These are phyloP conservation scores for Neostethus bicornis DNA, from an alignment of 2,797 vertebrate genomes.

Conservation along the genomic window DNA sequence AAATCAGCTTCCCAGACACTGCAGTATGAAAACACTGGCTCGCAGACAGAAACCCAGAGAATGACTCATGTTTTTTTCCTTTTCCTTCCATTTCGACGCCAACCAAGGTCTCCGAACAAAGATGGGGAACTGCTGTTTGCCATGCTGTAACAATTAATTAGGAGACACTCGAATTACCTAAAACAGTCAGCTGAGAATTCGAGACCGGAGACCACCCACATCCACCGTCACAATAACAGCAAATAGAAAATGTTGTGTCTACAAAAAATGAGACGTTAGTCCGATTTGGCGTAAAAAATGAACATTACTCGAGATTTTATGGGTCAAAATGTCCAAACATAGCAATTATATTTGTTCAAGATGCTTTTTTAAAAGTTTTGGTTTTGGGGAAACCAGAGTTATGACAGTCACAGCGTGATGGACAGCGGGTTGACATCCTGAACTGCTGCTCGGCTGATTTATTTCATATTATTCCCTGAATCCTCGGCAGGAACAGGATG, in stretches of 20 bases:
- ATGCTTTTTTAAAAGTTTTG: slow-evolving; percentile 5
- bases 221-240: slow-evolving; percentile 19
- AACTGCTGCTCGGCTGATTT: slow-evolving; percentile 13
- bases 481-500: slow-evolving; percentile 39
- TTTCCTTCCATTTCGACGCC: slow-evolving; percentile 24
- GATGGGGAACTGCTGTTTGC: slow-evolving; percentile 24
- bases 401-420: slow-evolving; percentile 25
- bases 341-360: neutral
- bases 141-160: slow-evolving; percentile 68
- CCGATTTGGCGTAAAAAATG: fast-evolving
- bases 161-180: slow-evolving; percentile 60
- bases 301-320: neutral
- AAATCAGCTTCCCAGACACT: slow-evolving; percentile 63
- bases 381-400: neutral
- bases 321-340: neutral
- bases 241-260: slow-evolving; percentile 3
- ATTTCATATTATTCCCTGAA: slow-evolving; percentile 31
- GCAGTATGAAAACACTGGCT: slow-evolving; percentile 62
- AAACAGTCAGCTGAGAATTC: slow-evolving; percentile 43
- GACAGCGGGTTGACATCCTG: slow-evolving; percentile 19
- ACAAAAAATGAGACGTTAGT: neutral
- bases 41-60: slow-evolving; percentile 38
- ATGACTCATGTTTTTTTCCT: slow-evolving; percentile 24
- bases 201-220: slow-evolving; percentile 50
- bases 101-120: slow-evolving; percentile 29